Conservation (phyloP, 2,113 vertebrate genomes). For the Desmodus rotundus region DNA sequence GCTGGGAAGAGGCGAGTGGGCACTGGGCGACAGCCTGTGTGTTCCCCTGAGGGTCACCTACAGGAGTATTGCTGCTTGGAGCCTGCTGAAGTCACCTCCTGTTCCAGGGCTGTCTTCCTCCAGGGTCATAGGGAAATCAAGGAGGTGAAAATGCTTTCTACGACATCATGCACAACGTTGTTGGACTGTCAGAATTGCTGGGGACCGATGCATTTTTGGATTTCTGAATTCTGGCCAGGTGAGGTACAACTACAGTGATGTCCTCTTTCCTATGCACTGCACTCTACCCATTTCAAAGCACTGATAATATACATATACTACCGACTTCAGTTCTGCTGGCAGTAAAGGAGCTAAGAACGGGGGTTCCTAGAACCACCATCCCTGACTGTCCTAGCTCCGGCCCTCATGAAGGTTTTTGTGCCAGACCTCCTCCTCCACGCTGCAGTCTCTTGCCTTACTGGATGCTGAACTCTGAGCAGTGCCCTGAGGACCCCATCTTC, state of each 20-base stretch:
- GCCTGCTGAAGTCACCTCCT: too few relatives aligned
- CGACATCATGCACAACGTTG: neutral
- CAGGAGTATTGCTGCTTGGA: too few relatives aligned
- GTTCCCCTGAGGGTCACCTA: too few relatives aligned
- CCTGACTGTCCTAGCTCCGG: neutral
- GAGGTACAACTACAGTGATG: neutral
- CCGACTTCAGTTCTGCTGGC: neutral
- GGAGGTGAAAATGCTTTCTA: neutral
- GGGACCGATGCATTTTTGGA: neutral
- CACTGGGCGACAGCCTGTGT: too few relatives aligned
- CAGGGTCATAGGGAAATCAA: too few relatives aligned
- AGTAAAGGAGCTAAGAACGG: neutral
- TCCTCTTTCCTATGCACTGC: neutral
- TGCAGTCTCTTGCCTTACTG: neutral
- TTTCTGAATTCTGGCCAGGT: neutral
- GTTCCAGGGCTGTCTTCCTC: too few relatives aligned
- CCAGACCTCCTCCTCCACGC: too few relatives aligned
- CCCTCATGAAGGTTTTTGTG: neutral
- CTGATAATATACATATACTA: neutral
- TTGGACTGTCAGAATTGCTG: neutral
- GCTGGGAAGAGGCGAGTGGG: too few relatives aligned
- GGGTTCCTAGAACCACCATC: neutral
- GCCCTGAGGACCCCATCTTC: neutral
- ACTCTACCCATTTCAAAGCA: neutral
- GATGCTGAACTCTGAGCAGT: neutral